Base-by-base conservation (phyloP, 2,113 vertebrate genomes). In the Scomber japonicus region DNA sequence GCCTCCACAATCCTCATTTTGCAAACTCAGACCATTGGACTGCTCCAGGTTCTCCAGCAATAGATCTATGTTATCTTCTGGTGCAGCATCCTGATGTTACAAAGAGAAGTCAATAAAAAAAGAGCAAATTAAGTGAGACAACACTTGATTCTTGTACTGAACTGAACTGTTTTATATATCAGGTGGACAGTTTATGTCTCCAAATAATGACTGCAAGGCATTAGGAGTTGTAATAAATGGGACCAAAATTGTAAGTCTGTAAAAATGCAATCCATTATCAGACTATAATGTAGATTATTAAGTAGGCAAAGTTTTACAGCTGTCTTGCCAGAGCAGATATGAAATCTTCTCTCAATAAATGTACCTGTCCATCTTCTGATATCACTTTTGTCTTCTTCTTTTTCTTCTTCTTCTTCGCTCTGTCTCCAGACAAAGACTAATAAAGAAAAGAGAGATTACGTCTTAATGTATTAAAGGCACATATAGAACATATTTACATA, bases 391-490 rank as follows among this genome's bases (percentile, higher is more conserved):
- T 96, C 89, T 95, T 98, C 93, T 97, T 98, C 93, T 97, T 99
- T 85, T 96, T 99, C 87, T 97, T 99, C 93, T 97, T 98, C 69
- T 95, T 95, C 74, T 95, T 96, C 15, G 93, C 75, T 89, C 95
- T 96, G 87, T 95, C 94, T 80, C 84, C 93, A 16, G 82, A 70
- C 15, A 59, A 74, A 68, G 72, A 51, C 94, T 95, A 21, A 53
- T 21, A 59, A 61, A 80, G 0, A 86, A 13, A 61, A 75, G 2
- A 62, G 11, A 65, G 9, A 64, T 11, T 13, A 50, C 21, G 53
- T 5, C 44, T 67, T 31, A 21, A 35, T 14, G 62, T 4, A 8
- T 44, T 24, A 63, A 1, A 35, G 55, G 4, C 6, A 21, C 5
- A 57, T 49, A 49, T 9, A 53, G 1, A 54, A 53, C 10, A 67